These are phyloP conservation scores for Hyposoter dolosus DNA, from an alignment of 2,888 invertebrate genomes.

Conservation along the genomic window DNA sequence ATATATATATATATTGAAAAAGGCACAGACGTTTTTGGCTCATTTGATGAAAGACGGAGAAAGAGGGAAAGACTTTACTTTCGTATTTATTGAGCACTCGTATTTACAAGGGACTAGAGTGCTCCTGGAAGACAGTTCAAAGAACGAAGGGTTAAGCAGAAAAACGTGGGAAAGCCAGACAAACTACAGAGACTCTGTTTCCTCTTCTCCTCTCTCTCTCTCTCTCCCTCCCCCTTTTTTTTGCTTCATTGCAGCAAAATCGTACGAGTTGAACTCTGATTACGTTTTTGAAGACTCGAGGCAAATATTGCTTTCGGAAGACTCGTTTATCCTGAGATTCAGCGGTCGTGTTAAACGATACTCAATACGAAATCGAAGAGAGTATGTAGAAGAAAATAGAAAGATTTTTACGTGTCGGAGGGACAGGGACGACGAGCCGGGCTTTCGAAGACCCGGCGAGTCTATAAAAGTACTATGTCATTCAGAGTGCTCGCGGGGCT, in stretches of 20 bases:
- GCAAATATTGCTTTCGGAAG: slow-evolving; percentile 1
- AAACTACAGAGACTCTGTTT: neutral
- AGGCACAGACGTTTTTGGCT: slow-evolving; percentile 8
- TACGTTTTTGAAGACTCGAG: neutral
- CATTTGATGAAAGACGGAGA: neutral
- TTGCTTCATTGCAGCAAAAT: neutral
- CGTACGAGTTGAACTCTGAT: neutral
- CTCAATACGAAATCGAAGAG: neutral
- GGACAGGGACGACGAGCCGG: neutral
- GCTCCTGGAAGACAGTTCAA: neutral
- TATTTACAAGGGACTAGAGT: slow-evolving; percentile 9
- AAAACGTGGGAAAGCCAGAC: neutral
- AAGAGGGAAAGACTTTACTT: neutral
- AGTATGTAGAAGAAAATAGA: neutral
- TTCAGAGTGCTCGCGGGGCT: slow-evolving; percentile 85
- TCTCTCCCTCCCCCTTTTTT: neutral
- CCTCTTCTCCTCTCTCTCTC: neutral
- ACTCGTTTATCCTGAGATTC: slow-evolving; percentile 16
- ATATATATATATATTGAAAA: neutral
- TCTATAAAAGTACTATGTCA: slow-evolving; percentile 78
- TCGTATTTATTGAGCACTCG: neutral
- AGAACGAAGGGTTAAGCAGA: neutral
- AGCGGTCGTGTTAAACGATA: neutral
- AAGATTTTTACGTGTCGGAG: neutral
- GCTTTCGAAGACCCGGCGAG: slow-evolving; percentile 18